Base-by-base conservation (phyloP, 2,113 vertebrate genomes). In the Reinhardtius hippoglossoides region DNA sequence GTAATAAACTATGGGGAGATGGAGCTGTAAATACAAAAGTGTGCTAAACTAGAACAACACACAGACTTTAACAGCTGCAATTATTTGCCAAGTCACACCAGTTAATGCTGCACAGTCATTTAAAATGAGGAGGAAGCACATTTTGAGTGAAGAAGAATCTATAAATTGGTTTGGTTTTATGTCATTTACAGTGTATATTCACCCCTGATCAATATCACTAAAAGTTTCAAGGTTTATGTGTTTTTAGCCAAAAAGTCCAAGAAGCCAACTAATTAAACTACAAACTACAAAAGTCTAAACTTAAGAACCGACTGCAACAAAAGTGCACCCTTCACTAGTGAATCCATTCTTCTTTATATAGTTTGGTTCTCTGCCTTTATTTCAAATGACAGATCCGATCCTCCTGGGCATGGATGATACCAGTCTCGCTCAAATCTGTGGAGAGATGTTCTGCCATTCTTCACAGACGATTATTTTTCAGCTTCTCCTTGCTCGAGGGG, bases 1-100 rank as follows among this genome's bases (percentile, higher is more conserved):
- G 76, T 89, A 90, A 89, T 92, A 82, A 89, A 91, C 83, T 88
- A 83, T 67, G 85, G 71, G 67, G 73, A 74, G 74, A 79, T 71
- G 50, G 78, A 88, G 80, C 90, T 85, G 83, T 86, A 91, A 90
- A 86, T 84, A 87, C 78, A 74, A 81, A 59, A 71, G 57, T 78
- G 57, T 78, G 6, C 42, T 68, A 71, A 83, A 84, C 55, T 35
- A 54, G 35, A 78, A 46, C 24, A 69, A 73, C 24, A 58, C 48
- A 66, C 35, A 4, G 16, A 80, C n/a, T 64, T 57, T 48, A 82
- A 76, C 24, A 76, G 57, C 35, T 67, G 70, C 31, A 72, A 54
- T 61, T 75, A 23, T 77, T 67, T 15, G 76, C 10, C 50, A 54
- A 26, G 62, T 68, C 10, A 18, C 42, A 23, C 15, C 24, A 71